Conservation (phyloP, 2,797 vertebrate genomes). For the Fistularia tabacaria region DNA sequence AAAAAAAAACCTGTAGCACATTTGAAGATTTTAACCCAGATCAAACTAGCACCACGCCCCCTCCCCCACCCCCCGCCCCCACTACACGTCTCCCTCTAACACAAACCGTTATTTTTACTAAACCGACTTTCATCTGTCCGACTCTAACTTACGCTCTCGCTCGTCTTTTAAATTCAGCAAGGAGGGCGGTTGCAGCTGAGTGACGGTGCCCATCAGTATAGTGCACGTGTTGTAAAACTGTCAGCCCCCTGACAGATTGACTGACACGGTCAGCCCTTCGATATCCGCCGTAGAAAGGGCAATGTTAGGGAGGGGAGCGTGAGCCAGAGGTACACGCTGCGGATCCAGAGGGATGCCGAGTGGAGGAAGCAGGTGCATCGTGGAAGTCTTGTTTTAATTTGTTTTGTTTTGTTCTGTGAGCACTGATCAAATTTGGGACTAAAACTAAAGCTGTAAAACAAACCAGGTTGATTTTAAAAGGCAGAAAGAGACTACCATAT, state of each 20-base stretch:
- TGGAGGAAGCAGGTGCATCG: constrained; percentile 45
- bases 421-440: constrained; percentile 47
- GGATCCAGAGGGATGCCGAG: background rate
- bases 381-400: constrained; percentile 14
- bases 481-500: constrained; percentile 27
- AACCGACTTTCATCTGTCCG: constrained; percentile 25
- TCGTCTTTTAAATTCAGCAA: constrained; percentile 51
- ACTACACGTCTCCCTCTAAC: constrained; percentile 23
- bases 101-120: constrained; percentile 28
- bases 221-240: constrained; percentile 83
- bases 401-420: constrained; percentile 23
- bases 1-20: background rate
- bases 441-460: constrained; percentile 49
- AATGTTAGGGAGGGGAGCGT: constrained; percentile 6
- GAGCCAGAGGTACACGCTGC: background rate
- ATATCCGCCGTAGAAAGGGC: constrained; percentile 57
- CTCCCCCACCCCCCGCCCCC: no score
- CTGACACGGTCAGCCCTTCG: constrained; percentile 71
- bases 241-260: constrained; percentile 79
- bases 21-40: no score
- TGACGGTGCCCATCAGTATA: constrained; percentile 76
- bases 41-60: no score
- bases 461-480: constrained; percentile 43
- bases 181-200: constrained; percentile 70
- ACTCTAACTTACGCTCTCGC: constrained; percentile 63